Evolutionary conservation across 2,113 vertebrate species (phyloP).

Genomic region (Anolis sagrei): DNA sequence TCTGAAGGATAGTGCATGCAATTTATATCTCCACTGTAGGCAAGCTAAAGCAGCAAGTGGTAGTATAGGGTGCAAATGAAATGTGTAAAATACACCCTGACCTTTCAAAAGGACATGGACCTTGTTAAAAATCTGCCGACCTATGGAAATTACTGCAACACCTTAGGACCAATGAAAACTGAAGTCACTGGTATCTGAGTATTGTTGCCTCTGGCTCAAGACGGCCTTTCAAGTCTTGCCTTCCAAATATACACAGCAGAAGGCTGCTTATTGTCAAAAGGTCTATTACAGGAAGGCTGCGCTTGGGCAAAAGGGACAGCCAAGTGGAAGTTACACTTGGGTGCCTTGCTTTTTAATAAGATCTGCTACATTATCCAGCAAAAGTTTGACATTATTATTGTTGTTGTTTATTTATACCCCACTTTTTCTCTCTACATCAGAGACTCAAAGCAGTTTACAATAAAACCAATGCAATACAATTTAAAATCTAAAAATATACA

Average conservation of each 20-base stretch:
- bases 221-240: constrained; percentile 54
- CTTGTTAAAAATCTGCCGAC: constrained; percentile 57
- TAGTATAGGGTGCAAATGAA: constrained; percentile 48
- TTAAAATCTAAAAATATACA: no score
- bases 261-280: background rate
- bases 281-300: background rate
- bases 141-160: constrained; percentile 49
- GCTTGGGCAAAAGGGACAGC: background rate
- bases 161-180: constrained; percentile 38
- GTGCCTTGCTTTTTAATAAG: background rate
- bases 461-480: no score
- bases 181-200: constrained; percentile 24
- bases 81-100: constrained; percentile 61
- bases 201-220: constrained; percentile 53
- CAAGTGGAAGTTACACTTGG: background rate
- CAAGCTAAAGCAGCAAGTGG: constrained; percentile 22
- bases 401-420: no score
- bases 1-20: constrained; percentile 30
- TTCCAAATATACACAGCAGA: constrained; percentile 1
- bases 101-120: constrained; percentile 64
- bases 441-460: no score
- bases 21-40: constrained; percentile 24
- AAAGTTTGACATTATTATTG: background rate
- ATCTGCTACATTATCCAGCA: background rate
- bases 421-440: no score